Evolutionary conservation across 2,888 invertebrate species (phyloP), one percentile per base, ranked within the genome.

Genomic region (Eurois occulta): DNA sequence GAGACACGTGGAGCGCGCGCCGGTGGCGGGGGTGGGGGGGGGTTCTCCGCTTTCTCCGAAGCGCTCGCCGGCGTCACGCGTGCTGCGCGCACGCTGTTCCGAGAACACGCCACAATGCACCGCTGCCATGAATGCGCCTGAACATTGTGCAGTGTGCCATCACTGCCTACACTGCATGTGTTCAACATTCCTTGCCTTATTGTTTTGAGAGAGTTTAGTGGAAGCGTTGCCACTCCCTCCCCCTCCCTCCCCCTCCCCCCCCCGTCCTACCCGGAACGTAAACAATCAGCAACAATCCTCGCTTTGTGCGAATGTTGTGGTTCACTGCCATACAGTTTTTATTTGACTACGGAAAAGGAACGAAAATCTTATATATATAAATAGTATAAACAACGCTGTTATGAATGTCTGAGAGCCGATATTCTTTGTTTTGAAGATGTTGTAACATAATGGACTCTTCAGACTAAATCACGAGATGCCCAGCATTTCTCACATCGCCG

Each of bases 151-250:
- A 52, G 24, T n/a, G 48, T n/a, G 35, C 18, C 46, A 8, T 35
- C 38, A 71, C n/a, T 52, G 38, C 24, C n/a, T 72, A 21, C 18
- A 48, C 21, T 75, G 24, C 21, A 41, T 55, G n/a, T 38, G 21
- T 24, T 32, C n/a, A 46, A 60, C 55, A 83, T 89, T 83, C 87
- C 52, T 76, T 13, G n/a, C 60, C 35, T 65, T 78, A 84, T 88
- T 87, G 88, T 88, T 81, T 80, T 81, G 79, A 78, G 75, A 81
- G 79, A 79, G 41, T 80, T 60, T 38, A 32, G 38, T 35, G 48
- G n/a, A 62, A 38, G 32, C 28, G 46, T 35, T n/a, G 52, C n/a
- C n/a, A n/a, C n/a, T n/a, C n/a, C n/a, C n/a, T n/a, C n/a, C n/a
- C n/a, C n/a, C n/a, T n/a, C n/a, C n/a, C n/a, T n/a, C 18, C 21